Evolutionary conservation across 2,888 invertebrate species (phyloP), one percentile per base, ranked within the genome.

Genomic region (Plutella xylostella): DNA sequence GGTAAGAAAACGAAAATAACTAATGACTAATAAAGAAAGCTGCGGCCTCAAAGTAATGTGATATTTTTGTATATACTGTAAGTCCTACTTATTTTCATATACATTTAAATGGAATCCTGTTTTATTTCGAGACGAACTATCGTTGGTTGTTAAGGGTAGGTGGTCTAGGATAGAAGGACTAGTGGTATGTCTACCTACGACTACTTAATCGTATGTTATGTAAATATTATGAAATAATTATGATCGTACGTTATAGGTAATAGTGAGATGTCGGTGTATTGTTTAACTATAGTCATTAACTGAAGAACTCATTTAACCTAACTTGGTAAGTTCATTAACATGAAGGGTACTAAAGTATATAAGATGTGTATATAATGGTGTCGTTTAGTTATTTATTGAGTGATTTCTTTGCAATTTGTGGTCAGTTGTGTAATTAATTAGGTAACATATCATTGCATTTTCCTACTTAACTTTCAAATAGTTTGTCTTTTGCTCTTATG

Each of bases 1-100:
- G 74, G 67, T 80, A 76, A 73, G 73, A 72, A 73, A 78, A 60
- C n/a, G 25, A 35, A 33, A 35, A 14, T 63, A 68, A 75, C 62
- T 77, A 74, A 72, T 73, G 63, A 77, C 70, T 82, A 76, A 77
- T 70, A 71, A 76, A 64, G 76, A 76, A 83, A 82, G 83, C 82
- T 82, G 83, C 83, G 83, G 83, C 83, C 83, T 83, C 82, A 79
- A 82, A 79, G 77, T 82, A 78, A 78, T 83, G 83, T 83, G 83
- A 83, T 83, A 83, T 83, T 82, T 83, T 82, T 83, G 83, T 83
- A 83, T 79, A 83, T 82, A 80, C 76, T 80, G 79, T 83, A 80
- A 83, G 83, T 79, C 78, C 74, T 71, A 79, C 71, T 83, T 82
- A 82, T 83, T 83, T 83, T 83, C 83, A 70, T 82, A 82, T 68